These are phyloP conservation scores for Rafetus swinhoei DNA, from an alignment of 2,113 vertebrate genomes.

Conservation along the genomic window DNA sequence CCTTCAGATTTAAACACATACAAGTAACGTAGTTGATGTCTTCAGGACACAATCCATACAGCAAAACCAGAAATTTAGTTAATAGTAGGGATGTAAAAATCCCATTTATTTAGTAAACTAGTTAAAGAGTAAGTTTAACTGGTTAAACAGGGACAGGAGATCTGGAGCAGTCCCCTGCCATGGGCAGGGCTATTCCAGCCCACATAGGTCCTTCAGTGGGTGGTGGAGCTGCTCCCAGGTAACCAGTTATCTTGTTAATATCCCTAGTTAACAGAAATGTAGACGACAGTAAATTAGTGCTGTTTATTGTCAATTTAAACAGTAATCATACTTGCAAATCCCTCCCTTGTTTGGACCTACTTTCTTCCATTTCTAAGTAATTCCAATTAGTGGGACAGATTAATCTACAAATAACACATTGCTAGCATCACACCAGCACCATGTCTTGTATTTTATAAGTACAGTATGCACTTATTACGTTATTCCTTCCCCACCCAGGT, in stretches of 20 bases:
- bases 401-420: background rate
- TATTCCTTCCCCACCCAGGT: too few species aligned
- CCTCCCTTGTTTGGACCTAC: background rate
- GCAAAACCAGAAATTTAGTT: background rate
- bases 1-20: background rate
- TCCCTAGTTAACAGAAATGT: background rate
- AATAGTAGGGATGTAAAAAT: background rate
- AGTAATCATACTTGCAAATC: background rate
- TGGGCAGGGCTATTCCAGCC: too few species aligned
- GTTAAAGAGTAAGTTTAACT: too few species aligned
- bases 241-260: too few species aligned
- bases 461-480: background rate
- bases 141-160: too few species aligned
- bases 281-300: background rate
- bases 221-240: too few species aligned
- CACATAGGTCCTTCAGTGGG: too few species aligned
- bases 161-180: too few species aligned
- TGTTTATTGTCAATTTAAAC: background rate
- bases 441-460: background rate
- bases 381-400: background rate
- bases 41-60: background rate
- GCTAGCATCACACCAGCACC: background rate
- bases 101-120: too few species aligned
- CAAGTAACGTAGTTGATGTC: background rate
- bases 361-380: background rate